Percentiles rank a stretch among this genome's conserved stretches.
Evolutionary conservation across 2,888 invertebrate species (phyloP).

Genomic region (Habrosyne pyritoides): DNA sequence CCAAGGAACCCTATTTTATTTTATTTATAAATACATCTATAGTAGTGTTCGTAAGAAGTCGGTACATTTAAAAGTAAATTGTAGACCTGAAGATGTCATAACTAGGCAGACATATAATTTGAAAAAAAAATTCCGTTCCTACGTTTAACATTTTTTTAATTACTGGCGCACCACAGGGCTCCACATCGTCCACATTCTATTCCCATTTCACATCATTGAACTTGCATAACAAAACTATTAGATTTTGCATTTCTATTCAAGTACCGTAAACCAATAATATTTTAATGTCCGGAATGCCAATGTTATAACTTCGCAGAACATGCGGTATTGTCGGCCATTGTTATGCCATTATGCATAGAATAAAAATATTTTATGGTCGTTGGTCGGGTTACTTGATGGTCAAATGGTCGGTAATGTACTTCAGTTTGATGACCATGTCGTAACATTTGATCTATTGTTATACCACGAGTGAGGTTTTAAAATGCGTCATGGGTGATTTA

Average conservation of each 20-base stretch:
- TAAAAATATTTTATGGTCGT: not conserved
- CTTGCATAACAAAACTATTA: not conserved
- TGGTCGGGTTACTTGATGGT: not conserved
- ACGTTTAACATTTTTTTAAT: too few relatives aligned
- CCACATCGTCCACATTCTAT: not conserved
- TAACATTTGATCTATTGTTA: not conserved
- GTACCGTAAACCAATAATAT: conserved; percentile 6
- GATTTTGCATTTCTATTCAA: conserved; percentile 2
- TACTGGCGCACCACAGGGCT: not conserved
- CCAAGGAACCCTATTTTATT: too few relatives aligned
- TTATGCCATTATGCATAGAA: conserved; percentile 6
- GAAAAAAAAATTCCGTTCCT: too few relatives aligned
- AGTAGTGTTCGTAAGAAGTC: too few relatives aligned
- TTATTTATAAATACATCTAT: too few relatives aligned
- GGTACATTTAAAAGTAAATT: too few relatives aligned
- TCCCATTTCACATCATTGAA: not conserved
- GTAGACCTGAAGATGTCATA: too few relatives aligned
- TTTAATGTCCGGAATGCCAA: conserved; percentile 1
- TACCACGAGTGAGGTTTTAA: not conserved
- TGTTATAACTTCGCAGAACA: conserved; percentile 7
- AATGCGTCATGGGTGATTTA: not conserved
- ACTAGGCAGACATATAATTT: too few relatives aligned
- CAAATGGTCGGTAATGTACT: not conserved
- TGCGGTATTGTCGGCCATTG: not conserved
- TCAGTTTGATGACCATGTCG: not conserved